Percentiles rank a stretch among this genome's conserved stretches.
Conservation (phyloP, 2,888 invertebrate genomes). For the Harmothoe impar region DNA sequence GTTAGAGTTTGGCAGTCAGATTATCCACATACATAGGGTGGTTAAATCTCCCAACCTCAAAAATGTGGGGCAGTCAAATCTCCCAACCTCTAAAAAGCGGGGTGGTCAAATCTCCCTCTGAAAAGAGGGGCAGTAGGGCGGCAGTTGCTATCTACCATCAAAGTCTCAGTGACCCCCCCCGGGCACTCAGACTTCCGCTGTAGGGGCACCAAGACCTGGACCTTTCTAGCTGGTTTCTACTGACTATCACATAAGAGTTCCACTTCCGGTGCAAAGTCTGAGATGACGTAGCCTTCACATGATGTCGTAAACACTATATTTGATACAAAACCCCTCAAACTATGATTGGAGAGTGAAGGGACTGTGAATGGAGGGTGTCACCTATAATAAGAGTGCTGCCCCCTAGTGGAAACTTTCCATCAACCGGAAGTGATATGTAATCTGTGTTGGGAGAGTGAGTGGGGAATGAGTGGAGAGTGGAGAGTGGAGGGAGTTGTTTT, state of each 20-base stretch:
- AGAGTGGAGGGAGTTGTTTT: constrained; percentile 26
- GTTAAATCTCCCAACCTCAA: too few species aligned
- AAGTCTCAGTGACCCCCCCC: too few species aligned
- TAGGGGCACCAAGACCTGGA: too few species aligned
- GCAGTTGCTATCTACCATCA: too few species aligned
- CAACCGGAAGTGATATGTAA: constrained; percentile 16
- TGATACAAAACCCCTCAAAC: not conserved
- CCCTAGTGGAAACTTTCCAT: not conserved
- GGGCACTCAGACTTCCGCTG: too few species aligned
- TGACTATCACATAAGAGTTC: not conserved
- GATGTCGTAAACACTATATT: not conserved
- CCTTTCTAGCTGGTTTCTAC: too few species aligned
- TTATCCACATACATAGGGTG: too few species aligned
- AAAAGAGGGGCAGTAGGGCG: too few species aligned
- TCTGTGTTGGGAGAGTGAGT: not conserved
- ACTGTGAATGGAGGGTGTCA: constrained; percentile 9
- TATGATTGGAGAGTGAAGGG: not conserved
- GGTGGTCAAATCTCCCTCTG: too few species aligned
- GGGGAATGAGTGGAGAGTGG: constrained; percentile 20
- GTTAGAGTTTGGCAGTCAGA: too few species aligned
- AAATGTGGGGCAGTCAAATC: too few species aligned
- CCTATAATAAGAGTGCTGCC: not conserved
- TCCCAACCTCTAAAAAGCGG: too few species aligned
- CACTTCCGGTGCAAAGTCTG: not conserved
- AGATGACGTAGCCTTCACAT: not conserved